Evolutionary conservation across 2,113 vertebrate genomes (phyloP).

Genomic region (Rafetus swinhoei): DNA sequence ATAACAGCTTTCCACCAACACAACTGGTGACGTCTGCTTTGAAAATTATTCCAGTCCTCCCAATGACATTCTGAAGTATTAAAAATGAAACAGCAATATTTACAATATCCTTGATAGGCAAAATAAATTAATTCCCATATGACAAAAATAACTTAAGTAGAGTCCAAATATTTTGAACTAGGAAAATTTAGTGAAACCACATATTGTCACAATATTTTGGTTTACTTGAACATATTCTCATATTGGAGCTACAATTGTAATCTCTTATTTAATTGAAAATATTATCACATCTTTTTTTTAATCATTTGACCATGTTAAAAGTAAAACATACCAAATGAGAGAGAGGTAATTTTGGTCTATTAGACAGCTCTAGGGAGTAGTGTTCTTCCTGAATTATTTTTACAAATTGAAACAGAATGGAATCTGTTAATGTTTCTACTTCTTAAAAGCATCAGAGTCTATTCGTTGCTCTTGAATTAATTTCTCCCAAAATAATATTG

Average conservation of each 20-base stretch:
- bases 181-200: neutral
- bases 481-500: neutral
- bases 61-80: no score
- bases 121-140: no score
- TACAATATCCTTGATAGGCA: neutral
- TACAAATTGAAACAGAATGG: neutral
- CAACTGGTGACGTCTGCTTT: neutral
- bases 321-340: conserved; percentile 13
- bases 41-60: neutral
- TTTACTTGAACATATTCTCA: conserved; percentile 48
- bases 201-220: neutral
- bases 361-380: conserved; percentile 2
- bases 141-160: neutral
- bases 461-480: neutral
- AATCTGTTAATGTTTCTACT: neutral
- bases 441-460: neutral
- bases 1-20: neutral
- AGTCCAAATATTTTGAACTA: conserved; percentile 7
- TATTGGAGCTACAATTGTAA: conserved; percentile 11
- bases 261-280: conserved; percentile 44
- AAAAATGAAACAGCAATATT: neutral
- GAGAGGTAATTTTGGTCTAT: neutral
- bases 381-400: conserved; percentile 33
- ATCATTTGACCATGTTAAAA: conserved; percentile 16
- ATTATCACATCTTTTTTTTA: neutral